Conservation (phyloP, 2,113 vertebrate genomes). For the Hucho hucho region DNA sequence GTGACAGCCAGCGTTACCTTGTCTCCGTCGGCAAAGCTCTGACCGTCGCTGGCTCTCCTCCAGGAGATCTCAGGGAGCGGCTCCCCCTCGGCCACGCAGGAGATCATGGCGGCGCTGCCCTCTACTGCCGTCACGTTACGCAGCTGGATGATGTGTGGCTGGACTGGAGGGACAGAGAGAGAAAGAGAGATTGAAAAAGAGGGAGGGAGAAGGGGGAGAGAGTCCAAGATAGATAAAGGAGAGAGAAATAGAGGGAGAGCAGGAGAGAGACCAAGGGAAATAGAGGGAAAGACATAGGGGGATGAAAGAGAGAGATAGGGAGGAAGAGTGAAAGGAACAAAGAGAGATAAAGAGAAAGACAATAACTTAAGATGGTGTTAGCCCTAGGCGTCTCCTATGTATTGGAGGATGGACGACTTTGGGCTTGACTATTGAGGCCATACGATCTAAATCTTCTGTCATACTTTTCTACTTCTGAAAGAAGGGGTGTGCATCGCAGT, state of each 20-base stretch:
- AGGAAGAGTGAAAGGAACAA: background rate
- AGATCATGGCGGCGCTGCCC: constrained; percentile 86
- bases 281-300: background rate
- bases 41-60: constrained; percentile 88
- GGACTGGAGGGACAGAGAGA: constrained; percentile 75
- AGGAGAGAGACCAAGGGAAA: background rate
- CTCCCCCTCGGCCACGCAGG: constrained; percentile 94
- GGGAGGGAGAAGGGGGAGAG: constrained; percentile 1
- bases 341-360: background rate
- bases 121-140: constrained; percentile 92
- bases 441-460: too few relatives aligned
- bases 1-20: constrained; percentile 77
- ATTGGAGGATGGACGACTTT: too few relatives aligned
- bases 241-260: constrained; percentile 1
- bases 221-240: background rate
- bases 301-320: background rate
- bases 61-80: constrained; percentile 93
- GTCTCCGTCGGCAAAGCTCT: constrained; percentile 85
- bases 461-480: too few relatives aligned
- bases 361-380: too few relatives aligned
- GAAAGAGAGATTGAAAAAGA: constrained; percentile 1
- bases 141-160: constrained; percentile 95
- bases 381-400: too few relatives aligned
- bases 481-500: too few relatives aligned
- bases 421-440: too few relatives aligned